These are phyloP conservation scores for Macrophya alboannulata DNA, from an alignment of 2,888 invertebrate species.

Conservation along the genomic window DNA sequence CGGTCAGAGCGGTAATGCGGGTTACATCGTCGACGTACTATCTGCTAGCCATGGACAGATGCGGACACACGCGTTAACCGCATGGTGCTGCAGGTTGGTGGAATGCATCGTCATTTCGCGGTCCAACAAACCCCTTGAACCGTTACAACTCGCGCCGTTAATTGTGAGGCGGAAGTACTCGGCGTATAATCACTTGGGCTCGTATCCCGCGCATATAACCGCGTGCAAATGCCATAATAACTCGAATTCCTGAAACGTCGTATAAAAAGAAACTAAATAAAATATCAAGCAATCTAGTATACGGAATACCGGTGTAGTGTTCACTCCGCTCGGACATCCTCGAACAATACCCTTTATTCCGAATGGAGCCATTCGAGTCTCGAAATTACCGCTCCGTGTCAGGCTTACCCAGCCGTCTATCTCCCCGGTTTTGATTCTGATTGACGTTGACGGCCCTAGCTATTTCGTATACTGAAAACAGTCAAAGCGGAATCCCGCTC, in stretches of 20 bases:
- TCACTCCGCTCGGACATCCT: conserved; percentile 1
- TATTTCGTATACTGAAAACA: conserved; percentile 72
- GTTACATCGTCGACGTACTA: too few relatives aligned
- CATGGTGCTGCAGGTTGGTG: conserved; percentile 50
- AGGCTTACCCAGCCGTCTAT: conserved; percentile 57
- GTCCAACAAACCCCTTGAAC: conserved; percentile 60
- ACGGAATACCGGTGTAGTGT: neutral
- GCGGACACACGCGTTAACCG: neutral
- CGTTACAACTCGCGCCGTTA: conserved; percentile 68
- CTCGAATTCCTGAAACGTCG: conserved; percentile 63
- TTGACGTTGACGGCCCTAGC: conserved; percentile 73
- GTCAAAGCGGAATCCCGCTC: conserved; percentile 68
- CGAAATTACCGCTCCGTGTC: conserved; percentile 74
- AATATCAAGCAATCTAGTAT: conserved; percentile 51
- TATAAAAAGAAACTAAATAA: conserved; percentile 61
- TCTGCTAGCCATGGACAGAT: too few relatives aligned
- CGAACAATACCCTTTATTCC: conserved; percentile 59
- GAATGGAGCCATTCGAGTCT: conserved; percentile 61
- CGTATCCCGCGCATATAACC: conserved; percentile 30
- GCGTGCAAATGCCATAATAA: conserved; percentile 39
- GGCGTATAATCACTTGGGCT: conserved; percentile 68
- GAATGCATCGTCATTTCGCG: conserved; percentile 74
- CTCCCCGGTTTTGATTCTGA: conserved; percentile 63
- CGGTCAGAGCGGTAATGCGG: too few relatives aligned
- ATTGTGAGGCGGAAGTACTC: conserved; percentile 71